Evolutionary conservation across 2,888 invertebrate genomes (phyloP), one percentile per base, ranked within the genome.

Genomic region (Pedicia rivosa): DNA sequence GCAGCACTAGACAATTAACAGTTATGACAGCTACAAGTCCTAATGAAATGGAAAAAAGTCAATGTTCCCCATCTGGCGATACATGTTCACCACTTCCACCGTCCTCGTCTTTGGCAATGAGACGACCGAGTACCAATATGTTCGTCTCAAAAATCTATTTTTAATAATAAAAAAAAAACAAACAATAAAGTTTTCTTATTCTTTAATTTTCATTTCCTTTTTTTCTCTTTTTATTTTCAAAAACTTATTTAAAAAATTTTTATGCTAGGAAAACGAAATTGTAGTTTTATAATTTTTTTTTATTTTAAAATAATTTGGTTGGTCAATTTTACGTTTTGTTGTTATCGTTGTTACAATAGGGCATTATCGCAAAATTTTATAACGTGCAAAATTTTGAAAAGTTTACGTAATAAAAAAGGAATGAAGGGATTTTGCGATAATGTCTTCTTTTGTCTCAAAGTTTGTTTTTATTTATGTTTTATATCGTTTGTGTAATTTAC

Each of bases 51-150:
- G 39, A 39, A 13, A 36, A 28, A 30, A 35, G 24, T 45, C 46
- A 40, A 44, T 44, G 37, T 32, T 40, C 35, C 38, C 35, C 31
- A 35, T 19, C 31, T 5, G 55, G 52, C 35, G 57, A 56, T 35
- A 35, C 35, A 25, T 37, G 46, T 34, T 38, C 57, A 39, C 54
- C 59, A 33, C 50, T 60, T 26, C 58, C 61, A 36, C 60, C 59
- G 42, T 54, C 60, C 40, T 55, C 59, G 38, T 44, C 45, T 20
- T 56, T 60, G 49, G 53, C 57, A 38, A 56, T 62, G 43, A 54
- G 62, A 44, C 55, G 62, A 45, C 60, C 61, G 48, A 62, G 60
- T 54, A 50, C 59, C 50, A 61, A 57, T 50, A 57, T 59, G 61
- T 62, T 59, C 55, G 61, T 61, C 41, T 42, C 38, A 42, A 24